Evolutionary conservation across 2,113 vertebrate species (phyloP), one percentile per base, ranked within the genome.

Genomic region (Salminus brasiliensis): DNA sequence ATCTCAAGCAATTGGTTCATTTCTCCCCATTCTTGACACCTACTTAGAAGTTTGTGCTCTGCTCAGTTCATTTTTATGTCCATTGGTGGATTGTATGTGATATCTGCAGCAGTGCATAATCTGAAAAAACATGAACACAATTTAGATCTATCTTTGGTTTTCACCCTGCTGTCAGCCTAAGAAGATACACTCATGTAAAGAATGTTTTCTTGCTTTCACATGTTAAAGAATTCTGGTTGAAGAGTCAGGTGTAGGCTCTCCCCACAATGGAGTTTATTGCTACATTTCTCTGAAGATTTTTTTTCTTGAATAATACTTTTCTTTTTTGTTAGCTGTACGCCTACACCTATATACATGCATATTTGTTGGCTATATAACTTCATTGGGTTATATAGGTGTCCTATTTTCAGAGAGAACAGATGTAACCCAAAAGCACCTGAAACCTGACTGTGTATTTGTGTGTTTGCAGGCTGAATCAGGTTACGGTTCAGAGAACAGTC

Each of bases 401-500:
- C 3, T 25, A 25, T 55, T 55, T 68, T 45, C 39, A 69, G 11
- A 21, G 43, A 21, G 10, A 29, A 1, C 8, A 7, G 27, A 49
- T 11, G 13, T 70, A 15, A 21, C 43, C 16, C 4, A 30, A 21
- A 49, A 49, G 47, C 18, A 4, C 12, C 47, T 49, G 4, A 49
- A 49, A 21, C 47, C 36, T 68, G 1, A 29, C 1, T n/a, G n/a
- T n/a, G n/a, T n/a, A n/a, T 63, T 5, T 49, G 4, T 74, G 43
- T 72, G 16, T 53, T 4, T 30, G 32, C 79, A 94, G 93, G 92
- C 89, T 0, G 97, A 99, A 92, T 99, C 97, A 63, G 98, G 98
- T 80, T 98, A 99, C 87, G 96, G 96, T 84, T 99, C 98, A 53
- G 97, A 99, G 87, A 96, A 94, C 43, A 98, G 97, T 85, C 92